A percentile compares a stretch with the other conserved stretches of the same genome.
phyloP scores from a whole-genome alignment of 2,888 invertebrate species.

The Eutolmus rufibarbis region DNA sequence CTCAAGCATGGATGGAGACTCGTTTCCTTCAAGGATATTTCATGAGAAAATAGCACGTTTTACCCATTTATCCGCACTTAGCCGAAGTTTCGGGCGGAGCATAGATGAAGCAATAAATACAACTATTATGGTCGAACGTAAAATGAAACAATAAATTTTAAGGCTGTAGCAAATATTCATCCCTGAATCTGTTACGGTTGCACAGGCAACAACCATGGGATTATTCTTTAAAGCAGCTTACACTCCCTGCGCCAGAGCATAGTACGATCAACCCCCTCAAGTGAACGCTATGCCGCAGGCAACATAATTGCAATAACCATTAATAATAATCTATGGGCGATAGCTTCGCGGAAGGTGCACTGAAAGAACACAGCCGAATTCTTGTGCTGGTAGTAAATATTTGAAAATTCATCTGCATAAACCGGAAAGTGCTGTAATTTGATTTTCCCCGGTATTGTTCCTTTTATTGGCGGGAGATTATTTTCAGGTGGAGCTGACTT shows the following conservation, averaged over 20 bases:
- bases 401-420: background rate
- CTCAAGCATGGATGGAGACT: background rate
- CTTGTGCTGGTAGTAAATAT: background rate
- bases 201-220: background rate
- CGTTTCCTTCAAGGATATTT: background rate
- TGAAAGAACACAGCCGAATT: background rate
- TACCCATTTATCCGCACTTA: background rate
- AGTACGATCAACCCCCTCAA: background rate
- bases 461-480: background rate
- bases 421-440: background rate
- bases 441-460: background rate
- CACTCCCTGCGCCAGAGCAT: background rate
- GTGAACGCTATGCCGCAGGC: background rate
- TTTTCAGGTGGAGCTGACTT: background rate
- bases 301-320: constrained; percentile 35
- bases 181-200: background rate
- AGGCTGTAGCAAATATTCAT: background rate
- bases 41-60: background rate
- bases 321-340: constrained; percentile 17
- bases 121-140: constrained; percentile 24
- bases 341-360: background rate
- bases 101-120: constrained; percentile 6
- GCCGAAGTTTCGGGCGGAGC: background rate
- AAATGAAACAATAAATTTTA: constrained; percentile 6
- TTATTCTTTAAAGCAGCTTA: constrained; percentile 17